phyloP scores from a whole-genome alignment of 1,140 invertebrate species.

The Goniozus legneri region DNA sequence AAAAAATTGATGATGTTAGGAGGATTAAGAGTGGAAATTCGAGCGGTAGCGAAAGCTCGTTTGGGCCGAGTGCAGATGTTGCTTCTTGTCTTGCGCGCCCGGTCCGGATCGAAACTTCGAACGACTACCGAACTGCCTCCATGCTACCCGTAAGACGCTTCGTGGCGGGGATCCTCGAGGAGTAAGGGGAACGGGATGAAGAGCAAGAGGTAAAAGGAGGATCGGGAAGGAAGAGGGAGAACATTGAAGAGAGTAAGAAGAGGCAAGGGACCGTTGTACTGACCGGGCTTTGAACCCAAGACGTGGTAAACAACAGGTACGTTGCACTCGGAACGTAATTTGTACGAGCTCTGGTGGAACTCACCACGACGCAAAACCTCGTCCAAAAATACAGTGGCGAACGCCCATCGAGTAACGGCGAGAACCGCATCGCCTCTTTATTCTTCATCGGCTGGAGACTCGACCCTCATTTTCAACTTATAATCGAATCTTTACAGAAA shows the following conservation, averaged over 20 bases:
- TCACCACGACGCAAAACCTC: slow-evolving; percentile 10
- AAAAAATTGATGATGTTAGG: too few species aligned
- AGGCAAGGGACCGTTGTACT: slow-evolving; percentile 32
- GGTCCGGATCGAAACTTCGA: too few species aligned
- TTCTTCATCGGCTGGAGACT: too few species aligned
- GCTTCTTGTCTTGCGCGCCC: too few species aligned
- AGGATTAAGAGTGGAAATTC: too few species aligned
- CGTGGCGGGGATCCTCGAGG: slow-evolving; percentile 20
- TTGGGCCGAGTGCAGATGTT: too few species aligned
- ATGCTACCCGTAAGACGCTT: too few species aligned
- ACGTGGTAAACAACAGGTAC: slow-evolving; percentile 48
- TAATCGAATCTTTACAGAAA: too few species aligned
- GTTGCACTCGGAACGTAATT: slow-evolving; percentile 42
- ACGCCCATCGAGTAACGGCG: slow-evolving; percentile 20
- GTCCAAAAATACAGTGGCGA: slow-evolving; percentile 24
- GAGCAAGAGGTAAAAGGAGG: slow-evolving; percentile 14
- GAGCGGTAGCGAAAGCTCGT: too few species aligned
- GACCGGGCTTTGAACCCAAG: slow-evolving; percentile 46
- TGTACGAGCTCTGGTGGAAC: slow-evolving; percentile 28
- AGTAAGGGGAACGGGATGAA: background rate
- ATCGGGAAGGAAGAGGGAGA: slow-evolving; percentile 9
- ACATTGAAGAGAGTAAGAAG: slow-evolving; percentile 22
- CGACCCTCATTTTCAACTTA: too few species aligned
- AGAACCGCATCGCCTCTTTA: too few species aligned
- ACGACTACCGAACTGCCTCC: too few species aligned